Conservation (phyloP, 1,140 invertebrate genomes). For the Cephus cinctus region DNA sequence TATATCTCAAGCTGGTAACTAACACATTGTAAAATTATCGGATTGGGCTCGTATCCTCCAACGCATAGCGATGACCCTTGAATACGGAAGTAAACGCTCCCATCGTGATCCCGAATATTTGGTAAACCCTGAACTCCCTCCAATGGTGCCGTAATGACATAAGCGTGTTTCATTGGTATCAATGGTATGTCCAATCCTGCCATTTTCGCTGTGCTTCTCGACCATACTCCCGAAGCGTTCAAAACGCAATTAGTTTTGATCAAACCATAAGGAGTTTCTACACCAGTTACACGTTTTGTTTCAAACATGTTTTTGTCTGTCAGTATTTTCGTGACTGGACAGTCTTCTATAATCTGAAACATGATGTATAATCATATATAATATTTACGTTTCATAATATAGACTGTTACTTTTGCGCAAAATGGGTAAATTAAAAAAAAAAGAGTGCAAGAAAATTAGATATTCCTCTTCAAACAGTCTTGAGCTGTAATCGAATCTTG, state of each 20-base stretch:
- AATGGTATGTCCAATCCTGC: slow-evolving; percentile 73
- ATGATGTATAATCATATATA: slow-evolving; percentile 9
- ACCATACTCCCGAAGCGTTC: slow-evolving; percentile 80
- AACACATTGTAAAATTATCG: slow-evolving; percentile 74
- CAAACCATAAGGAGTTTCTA: slow-evolving; percentile 69
- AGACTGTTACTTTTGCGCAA: too few species aligned
- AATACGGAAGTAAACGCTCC: slow-evolving; percentile 77
- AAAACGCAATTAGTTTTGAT: slow-evolving; percentile 75
- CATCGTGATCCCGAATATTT: slow-evolving; percentile 83
- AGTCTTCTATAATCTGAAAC: slow-evolving; percentile 73
- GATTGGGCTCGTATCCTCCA: slow-evolving; percentile 87
- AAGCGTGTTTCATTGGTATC: slow-evolving; percentile 84
- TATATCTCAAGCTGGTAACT: slow-evolving; percentile 16
- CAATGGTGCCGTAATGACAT: slow-evolving; percentile 79
- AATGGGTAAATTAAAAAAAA: too few species aligned
- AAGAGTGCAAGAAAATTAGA: too few species aligned
- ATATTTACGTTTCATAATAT: too few species aligned
- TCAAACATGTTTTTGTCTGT: slow-evolving; percentile 61
- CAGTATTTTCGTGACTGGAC: slow-evolving; percentile 68
- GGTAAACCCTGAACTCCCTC: slow-evolving; percentile 71
- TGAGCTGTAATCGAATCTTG: too few species aligned
- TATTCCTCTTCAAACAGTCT: too few species aligned
- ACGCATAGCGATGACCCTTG: slow-evolving; percentile 79
- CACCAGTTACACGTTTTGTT: slow-evolving; percentile 69
- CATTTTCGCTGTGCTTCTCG: slow-evolving; percentile 69